A percentile compares a stretch with the other conserved stretches of the same genome.
phyloP scores from a whole-genome alignment of 1,140 invertebrate species.

The Frieseomelitta varia region DNA sequence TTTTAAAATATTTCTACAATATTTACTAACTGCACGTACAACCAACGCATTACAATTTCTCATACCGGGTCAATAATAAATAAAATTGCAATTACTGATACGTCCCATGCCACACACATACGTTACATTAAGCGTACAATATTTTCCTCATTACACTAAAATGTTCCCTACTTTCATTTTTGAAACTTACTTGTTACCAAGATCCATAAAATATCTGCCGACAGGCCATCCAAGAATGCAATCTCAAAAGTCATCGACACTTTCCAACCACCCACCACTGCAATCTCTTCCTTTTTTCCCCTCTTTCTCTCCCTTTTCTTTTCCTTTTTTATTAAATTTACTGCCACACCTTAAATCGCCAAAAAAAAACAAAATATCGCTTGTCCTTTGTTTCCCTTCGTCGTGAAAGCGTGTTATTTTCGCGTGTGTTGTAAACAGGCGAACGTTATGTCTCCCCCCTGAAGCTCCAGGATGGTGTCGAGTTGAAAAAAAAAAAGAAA shows the following conservation, averaged over 20 bases:
- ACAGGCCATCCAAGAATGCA: neutral
- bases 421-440: neutral
- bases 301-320: too few relatives aligned
- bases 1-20: neutral
- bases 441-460: neutral
- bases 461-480: neutral
- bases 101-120: neutral
- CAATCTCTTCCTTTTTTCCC: neutral
- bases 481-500: neutral
- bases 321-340: neutral
- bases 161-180: neutral
- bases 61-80: neutral
- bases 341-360: neutral
- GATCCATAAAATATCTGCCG: neutral
- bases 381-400: slow-evolving; percentile 6
- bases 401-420: neutral
- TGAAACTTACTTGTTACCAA: neutral
- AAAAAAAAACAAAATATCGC: neutral
- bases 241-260: neutral
- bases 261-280: neutral
- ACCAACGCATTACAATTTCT: neutral
- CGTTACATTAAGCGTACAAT: too few relatives aligned
- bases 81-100: neutral
- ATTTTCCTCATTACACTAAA: neutral
- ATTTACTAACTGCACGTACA: neutral